Conservation (phyloP, 2,113 vertebrate species). For the Mugil cephalus region DNA sequence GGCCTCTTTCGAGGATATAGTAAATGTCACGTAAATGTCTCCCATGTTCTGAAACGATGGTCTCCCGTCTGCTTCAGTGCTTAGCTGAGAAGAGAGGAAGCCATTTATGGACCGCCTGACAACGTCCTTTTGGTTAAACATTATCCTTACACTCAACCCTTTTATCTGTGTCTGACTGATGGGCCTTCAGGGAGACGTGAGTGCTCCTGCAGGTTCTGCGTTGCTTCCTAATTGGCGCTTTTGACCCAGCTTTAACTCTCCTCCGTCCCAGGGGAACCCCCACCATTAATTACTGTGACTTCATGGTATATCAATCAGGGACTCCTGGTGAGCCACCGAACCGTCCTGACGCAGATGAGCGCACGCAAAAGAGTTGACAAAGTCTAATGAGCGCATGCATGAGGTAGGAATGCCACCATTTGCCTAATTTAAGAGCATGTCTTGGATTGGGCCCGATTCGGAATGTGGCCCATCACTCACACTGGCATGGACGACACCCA, state of each 20-base stretch:
- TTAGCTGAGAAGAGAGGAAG: slow-evolving; percentile 69
- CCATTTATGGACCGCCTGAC: slow-evolving; percentile 67
- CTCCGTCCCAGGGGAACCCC: slow-evolving; percentile 49
- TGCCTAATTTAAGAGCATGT: slow-evolving; percentile 41
- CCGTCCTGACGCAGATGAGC: slow-evolving; percentile 12
- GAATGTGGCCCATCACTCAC: slow-evolving; percentile 22
- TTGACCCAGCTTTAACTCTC: slow-evolving; percentile 63
- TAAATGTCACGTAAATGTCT: slow-evolving; percentile 31
- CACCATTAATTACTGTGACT: slow-evolving; percentile 75
- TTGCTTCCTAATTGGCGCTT: slow-evolving; percentile 61
- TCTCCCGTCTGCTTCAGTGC: slow-evolving; percentile 36
- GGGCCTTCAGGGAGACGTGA: slow-evolving; percentile 65
- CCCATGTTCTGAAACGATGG: slow-evolving; percentile 27
- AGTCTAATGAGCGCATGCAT: slow-evolving; percentile 38
- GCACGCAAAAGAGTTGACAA: slow-evolving; percentile 26
- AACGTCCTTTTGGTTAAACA: slow-evolving; percentile 68
- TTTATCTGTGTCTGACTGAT: slow-evolving; percentile 81
- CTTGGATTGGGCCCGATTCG: slow-evolving; percentile 38
- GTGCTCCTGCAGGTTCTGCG: slow-evolving; percentile 70
- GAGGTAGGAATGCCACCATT: slow-evolving; percentile 35
- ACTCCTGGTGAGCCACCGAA: slow-evolving; percentile 34
- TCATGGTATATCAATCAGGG: slow-evolving; percentile 78
- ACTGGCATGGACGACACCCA: not conserved
- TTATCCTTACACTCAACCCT: slow-evolving; percentile 68
- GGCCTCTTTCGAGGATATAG: not conserved